Conservation (phyloP, 1,140 invertebrate genomes). For the Nasonia longicornis region DNA sequence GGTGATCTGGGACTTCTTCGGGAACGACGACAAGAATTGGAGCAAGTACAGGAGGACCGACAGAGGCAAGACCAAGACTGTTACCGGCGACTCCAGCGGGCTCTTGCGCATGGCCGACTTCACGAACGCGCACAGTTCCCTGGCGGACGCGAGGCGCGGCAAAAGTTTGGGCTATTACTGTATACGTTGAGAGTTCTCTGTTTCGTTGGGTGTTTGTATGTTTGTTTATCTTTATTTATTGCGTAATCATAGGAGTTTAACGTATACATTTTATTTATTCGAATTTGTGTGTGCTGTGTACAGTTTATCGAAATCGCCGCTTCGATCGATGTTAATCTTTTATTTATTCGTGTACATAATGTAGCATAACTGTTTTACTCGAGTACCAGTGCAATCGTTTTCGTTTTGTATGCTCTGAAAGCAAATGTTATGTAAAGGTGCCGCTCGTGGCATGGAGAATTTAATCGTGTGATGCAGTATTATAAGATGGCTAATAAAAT, state of each 20-base stretch:
- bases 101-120: neutral
- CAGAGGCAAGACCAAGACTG: neutral
- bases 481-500: too few species aligned
- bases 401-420: too few species aligned
- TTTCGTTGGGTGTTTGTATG: too few species aligned
- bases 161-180: slow-evolving; percentile 37
- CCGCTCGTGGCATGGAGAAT: too few species aligned
- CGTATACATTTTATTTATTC: neutral
- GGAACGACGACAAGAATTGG: slow-evolving; percentile 43
- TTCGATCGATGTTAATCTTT: too few species aligned
- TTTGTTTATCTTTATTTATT: too few species aligned
- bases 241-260: too few species aligned
- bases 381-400: too few species aligned
- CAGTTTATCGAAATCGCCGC: neutral
- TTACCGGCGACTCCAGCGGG: neutral
- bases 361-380: too few species aligned
- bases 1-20: slow-evolving; percentile 57
- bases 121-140: neutral
- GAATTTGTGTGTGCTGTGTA: neutral
- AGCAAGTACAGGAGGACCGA: neutral
- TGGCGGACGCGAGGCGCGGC: slow-evolving; percentile 1
- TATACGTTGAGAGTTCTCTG: slow-evolving; percentile 31
- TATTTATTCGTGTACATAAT: too few species aligned
- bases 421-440: too few species aligned
- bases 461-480: too few species aligned